Conservation (phyloP, 2,113 vertebrate genomes). For the Mystacornis crossleyi region DNA sequence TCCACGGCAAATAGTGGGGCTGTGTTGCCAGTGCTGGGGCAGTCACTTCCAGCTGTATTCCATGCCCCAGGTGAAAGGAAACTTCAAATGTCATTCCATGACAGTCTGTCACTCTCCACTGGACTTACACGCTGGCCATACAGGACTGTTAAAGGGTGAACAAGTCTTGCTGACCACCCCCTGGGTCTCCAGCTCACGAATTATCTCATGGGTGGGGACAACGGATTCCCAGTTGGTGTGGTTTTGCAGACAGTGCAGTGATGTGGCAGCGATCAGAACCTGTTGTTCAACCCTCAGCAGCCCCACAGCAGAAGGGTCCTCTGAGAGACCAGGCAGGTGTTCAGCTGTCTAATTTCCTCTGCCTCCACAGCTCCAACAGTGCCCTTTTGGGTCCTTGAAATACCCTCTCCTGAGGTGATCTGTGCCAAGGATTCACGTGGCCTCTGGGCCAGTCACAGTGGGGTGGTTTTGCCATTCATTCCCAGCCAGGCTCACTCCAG, state of each 20-base stretch:
- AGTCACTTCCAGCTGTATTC: not conserved
- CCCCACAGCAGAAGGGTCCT: not conserved
- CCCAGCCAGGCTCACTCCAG: not conserved
- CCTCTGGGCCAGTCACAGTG: not conserved
- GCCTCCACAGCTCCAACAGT: not conserved
- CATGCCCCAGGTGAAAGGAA: not conserved
- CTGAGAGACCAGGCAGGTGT: not conserved
- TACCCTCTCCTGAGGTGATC: not conserved
- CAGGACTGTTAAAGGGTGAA: not conserved
- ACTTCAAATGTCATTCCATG: not conserved
- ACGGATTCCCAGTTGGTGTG: not conserved
- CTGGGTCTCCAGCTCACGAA: not conserved
- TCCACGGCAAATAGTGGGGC: not conserved
- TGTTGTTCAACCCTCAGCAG: not conserved
- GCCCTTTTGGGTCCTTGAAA: not conserved
- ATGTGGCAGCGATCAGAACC: accelerated
- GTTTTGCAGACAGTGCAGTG: not conserved
- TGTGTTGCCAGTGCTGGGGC: not conserved
- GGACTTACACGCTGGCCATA: not conserved
- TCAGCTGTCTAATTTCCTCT: not conserved
- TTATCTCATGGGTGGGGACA: not conserved
- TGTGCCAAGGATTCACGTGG: not conserved
- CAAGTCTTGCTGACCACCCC: not conserved
- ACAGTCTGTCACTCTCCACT: not conserved
- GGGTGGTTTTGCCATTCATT: not conserved